Percentiles rank a stretch among this genome's conserved stretches.
Conservation (phyloP, 2,797 vertebrate genomes). For the Menidia menidia region DNA sequence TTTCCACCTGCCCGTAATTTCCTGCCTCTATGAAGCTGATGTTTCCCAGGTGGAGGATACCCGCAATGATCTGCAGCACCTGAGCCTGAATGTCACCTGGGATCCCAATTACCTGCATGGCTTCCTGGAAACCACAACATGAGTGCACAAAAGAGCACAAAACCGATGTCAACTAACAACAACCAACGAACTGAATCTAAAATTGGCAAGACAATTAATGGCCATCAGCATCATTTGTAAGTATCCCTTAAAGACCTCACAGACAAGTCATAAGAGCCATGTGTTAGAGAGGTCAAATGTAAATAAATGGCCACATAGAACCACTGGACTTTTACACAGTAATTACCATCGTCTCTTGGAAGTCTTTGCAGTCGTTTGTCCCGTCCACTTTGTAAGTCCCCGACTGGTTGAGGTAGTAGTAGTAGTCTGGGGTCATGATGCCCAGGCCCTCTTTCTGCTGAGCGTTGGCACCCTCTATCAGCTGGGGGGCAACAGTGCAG, state of each 20-base stretch:
- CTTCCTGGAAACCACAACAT: constrained; percentile 81
- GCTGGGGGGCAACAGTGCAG: constrained; percentile 72
- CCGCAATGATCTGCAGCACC: constrained; percentile 91
- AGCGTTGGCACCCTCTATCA: constrained; percentile 89
- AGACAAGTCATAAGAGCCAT: not conserved
- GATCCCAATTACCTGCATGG: constrained; percentile 97
- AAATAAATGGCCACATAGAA: not conserved
- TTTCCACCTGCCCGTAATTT: constrained; percentile 94
- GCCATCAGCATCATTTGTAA: not conserved
- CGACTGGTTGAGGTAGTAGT: constrained; percentile 95
- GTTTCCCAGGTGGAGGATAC: constrained; percentile 96
- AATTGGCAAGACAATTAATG: not conserved
- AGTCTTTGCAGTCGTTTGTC: constrained; percentile 91
- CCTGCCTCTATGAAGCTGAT: constrained; percentile 92
- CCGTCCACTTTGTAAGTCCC: constrained; percentile 96
- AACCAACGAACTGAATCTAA: no score
- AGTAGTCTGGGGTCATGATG: constrained; percentile 94
- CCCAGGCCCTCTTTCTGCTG: constrained; percentile 91
- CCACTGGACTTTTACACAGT: not conserved
- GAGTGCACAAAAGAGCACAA: not conserved
- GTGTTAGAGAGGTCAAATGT: not conserved
- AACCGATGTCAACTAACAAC: not conserved
- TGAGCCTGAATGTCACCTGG: constrained; percentile 82
- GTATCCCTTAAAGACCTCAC: no score
- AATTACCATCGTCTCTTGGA: constrained; percentile 89